Evolutionary conservation across 2,888 invertebrate genomes (phyloP), one percentile per base, ranked within the genome.

Genomic region (Melipona beecheii): DNA sequence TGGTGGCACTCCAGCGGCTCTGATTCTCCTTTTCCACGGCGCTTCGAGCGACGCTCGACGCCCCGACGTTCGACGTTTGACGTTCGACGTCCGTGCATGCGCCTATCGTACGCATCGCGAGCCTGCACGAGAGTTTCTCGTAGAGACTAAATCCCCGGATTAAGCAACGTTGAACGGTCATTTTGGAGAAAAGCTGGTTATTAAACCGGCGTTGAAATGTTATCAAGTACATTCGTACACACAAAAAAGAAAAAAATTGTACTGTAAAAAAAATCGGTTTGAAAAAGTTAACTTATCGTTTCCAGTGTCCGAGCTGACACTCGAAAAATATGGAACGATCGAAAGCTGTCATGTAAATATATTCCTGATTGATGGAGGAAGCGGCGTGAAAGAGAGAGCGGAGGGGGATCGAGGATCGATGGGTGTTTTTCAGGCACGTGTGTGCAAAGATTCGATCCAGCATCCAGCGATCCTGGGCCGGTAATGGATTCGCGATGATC

Each of bases 1-100:
- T 91, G 85, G 81, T 36, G 27, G 49, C 60, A 84, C 75, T 78
- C 72, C 75, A 73, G 54, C 65, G 76, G 65, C 87, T 87, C 85
- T 76, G 81, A 78, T 69, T 66, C 69, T 83, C 80, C 52, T 74
- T 81, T 81, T 78, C 71, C 64, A 56, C 65, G 77, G 52, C 81
- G 78, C 68, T 71, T 66, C 60, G 64, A 78, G 69, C 56, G 49
- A 71, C 31, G 65, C 62, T 64, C 62, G 19, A 36, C 27, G 62
- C 17, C 69, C 75, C 54, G n/a, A 15, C 71, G n/a, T n/a, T 43
- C 56, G 52, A 31, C 27, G 31, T 19, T 64, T 21, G 6, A 24
- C 60, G 60, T 69, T 78, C 50, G n/a, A 15, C 71, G n/a, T n/a
- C 24, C 50, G 52, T 62, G 31, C 68, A 50, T 27, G 74, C 49